Evolutionary conservation across 2,888 invertebrate genomes (phyloP).

Genomic region (Limnephilus marmoratus): DNA sequence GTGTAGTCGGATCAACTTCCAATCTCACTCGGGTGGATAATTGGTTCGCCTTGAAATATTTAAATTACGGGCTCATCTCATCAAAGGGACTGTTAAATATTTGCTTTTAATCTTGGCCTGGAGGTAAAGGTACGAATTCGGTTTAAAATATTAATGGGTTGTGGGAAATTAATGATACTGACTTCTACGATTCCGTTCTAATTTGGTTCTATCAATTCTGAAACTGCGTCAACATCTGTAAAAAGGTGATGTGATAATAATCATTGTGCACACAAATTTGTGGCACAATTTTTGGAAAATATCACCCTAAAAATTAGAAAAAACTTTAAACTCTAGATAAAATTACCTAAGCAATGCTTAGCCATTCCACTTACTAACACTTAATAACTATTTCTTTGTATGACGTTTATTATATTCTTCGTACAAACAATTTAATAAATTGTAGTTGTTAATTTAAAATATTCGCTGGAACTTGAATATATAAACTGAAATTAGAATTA

Average conservation of each 20-base stretch:
- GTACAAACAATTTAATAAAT: no score
- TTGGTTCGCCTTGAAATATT: background rate
- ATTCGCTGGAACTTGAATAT: no score
- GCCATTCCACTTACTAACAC: no score
- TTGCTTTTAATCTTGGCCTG: background rate
- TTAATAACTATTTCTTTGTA: no score
- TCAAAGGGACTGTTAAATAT: background rate
- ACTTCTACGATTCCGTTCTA: background rate
- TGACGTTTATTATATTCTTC: no score
- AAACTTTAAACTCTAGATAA: no score
- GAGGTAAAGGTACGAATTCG: background rate
- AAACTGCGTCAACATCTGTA: background rate
- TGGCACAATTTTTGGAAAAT: no score
- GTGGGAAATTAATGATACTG: background rate
- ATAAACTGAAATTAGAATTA: no score
- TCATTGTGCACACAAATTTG: no score
- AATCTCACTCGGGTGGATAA: background rate
- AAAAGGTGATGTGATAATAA: background rate
- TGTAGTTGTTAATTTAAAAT: no score
- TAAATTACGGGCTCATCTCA: background rate
- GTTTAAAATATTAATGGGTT: background rate
- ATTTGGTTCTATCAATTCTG: background rate
- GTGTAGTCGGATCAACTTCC: background rate
- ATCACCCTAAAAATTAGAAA: no score
- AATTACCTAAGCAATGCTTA: no score